These are phyloP conservation scores for Ochotona curzoniae DNA, from an alignment of 2,113 vertebrate genomes.

Conservation along the genomic window DNA sequence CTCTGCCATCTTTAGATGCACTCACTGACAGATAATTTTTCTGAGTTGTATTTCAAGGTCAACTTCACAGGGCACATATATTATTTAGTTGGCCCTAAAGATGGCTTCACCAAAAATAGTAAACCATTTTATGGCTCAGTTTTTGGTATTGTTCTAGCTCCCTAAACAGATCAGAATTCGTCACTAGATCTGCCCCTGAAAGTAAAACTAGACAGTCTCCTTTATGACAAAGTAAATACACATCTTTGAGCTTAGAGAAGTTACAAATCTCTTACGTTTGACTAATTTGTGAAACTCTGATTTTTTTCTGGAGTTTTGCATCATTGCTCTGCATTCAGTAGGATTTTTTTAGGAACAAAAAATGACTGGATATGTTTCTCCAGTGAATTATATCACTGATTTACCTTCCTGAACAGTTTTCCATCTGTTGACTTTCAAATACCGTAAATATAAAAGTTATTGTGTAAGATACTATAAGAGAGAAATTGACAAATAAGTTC, in stretches of 20 bases:
- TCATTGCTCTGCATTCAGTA: background rate
- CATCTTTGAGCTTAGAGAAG: background rate
- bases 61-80: background rate
- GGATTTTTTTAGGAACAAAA: background rate
- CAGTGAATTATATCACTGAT: background rate
- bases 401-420: background rate
- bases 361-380: background rate
- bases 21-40: background rate
- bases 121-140: background rate
- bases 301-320: background rate
- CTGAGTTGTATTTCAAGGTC: slow-evolving; percentile 35
- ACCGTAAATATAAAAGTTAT: background rate
- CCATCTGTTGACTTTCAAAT: background rate
- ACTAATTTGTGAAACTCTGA: background rate
- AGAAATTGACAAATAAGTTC: background rate
- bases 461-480: background rate
- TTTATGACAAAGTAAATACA: background rate
- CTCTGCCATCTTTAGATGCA: background rate
- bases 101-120: background rate
- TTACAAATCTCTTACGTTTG: background rate
- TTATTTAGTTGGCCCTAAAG: background rate
- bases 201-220: background rate
- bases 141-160: background rate
- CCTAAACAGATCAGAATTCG: background rate
- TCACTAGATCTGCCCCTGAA: slow-evolving; percentile 10